Evolutionary conservation across 2,888 invertebrate species (phyloP).

Genomic region (Argyresthia albistria): DNA sequence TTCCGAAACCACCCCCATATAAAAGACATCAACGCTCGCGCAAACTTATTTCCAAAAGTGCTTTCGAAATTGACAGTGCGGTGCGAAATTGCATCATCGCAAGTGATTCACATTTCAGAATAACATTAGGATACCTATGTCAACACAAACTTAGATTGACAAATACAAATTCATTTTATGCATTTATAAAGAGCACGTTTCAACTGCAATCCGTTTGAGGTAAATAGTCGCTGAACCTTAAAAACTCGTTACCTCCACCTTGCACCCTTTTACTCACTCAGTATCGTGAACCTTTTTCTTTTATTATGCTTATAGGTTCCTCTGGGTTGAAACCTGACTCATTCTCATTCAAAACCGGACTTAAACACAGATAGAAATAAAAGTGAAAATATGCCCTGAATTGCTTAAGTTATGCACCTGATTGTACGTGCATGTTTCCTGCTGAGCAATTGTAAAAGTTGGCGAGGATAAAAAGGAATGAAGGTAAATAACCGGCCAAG

Average conservation of each 20-base stretch:
- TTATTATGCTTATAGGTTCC: constrained; percentile 6
- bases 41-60: too few species aligned
- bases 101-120: too few species aligned
- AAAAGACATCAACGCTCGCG: constrained; percentile 41
- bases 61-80: too few species aligned
- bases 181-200: not conserved
- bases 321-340: constrained; percentile 4
- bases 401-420: not conserved
- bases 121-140: too few species aligned
- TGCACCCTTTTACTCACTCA: constrained; percentile 13
- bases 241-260: constrained; percentile 14
- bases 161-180: not conserved
- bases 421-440: not conserved
- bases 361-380: not conserved
- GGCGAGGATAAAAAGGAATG: not conserved
- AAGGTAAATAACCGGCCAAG: too few species aligned
- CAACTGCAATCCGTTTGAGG: not conserved
- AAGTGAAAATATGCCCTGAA: not conserved
- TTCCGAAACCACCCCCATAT: constrained; percentile 11
- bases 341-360: not conserved
- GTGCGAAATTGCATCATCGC: too few species aligned
- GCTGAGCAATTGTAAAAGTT: not conserved
- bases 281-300: too few species aligned
- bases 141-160: not conserved
- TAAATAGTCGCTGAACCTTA: not conserved